Evolutionary conservation across 2,888 invertebrate genomes (phyloP).

Genomic region (Hofmannophila pseudospretella): DNA sequence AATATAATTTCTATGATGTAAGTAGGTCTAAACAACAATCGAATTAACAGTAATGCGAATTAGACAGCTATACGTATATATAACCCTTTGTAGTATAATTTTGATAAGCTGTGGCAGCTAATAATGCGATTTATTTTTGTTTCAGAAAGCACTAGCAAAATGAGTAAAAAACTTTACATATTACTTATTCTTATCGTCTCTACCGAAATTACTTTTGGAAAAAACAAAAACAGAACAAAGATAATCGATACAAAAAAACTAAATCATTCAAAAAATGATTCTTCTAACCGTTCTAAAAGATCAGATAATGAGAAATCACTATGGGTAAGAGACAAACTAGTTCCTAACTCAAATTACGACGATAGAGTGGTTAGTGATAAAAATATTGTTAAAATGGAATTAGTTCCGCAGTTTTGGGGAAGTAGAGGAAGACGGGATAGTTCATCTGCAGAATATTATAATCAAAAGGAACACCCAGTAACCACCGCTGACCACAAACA

Average conservation of each 20-base stretch:
- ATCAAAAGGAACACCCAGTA: slow-evolving; percentile 22
- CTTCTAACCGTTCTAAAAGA: slow-evolving; percentile 43
- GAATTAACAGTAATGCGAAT: no score
- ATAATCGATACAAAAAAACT: slow-evolving; percentile 26
- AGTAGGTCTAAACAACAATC: no score
- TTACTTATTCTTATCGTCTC: slow-evolving; percentile 42
- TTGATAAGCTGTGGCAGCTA: no score
- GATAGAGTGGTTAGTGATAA: slow-evolving; percentile 19
- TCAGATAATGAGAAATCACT: slow-evolving; percentile 43
- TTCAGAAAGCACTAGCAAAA: slow-evolving; percentile 47
- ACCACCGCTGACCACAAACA: slow-evolving; percentile 1
- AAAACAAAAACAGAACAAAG: slow-evolving; percentile 41
- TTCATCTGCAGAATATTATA: slow-evolving; percentile 32
- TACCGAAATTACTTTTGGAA: slow-evolving; percentile 41
- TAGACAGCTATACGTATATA: no score
- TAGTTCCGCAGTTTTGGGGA: slow-evolving; percentile 60
- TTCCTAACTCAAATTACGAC: slow-evolving; percentile 17
- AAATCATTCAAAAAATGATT: slow-evolving; percentile 28
- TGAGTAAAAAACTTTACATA: slow-evolving; percentile 42
- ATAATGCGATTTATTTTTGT: no score
- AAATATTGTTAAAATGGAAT: slow-evolving; percentile 25
- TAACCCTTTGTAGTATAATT: no score
- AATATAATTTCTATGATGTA: no score
- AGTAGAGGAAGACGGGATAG: slow-evolving; percentile 52
- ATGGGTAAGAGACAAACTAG: slow-evolving; percentile 39